A percentile compares a stretch with the other conserved stretches of the same genome.
These are phyloP conservation scores for Orchesella flavescens DNA, from an alignment of 2,888 invertebrate species.

Conservation along the genomic window DNA sequence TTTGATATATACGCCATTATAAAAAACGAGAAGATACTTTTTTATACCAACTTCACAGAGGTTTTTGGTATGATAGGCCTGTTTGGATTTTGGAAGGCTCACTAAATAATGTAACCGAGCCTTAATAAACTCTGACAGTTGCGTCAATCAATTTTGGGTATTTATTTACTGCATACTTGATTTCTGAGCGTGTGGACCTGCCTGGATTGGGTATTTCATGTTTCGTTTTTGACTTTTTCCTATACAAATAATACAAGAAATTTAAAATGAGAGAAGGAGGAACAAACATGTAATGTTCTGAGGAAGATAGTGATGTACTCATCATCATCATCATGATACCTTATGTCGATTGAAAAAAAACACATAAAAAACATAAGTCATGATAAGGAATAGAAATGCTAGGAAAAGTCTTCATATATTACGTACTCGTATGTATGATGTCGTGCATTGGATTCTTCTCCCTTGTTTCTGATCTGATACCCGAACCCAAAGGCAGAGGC, in stretches of 20 bases:
- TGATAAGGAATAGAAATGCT: not conserved
- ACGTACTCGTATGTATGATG: too few relatives aligned
- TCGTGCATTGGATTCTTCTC: too few relatives aligned
- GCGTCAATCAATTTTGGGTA: conserved; percentile 50
- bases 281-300: not conserved
- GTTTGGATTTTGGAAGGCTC: conserved; percentile 6
- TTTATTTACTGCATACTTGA: not conserved
- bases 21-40: not conserved
- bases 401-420: not conserved
- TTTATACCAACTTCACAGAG: not conserved
- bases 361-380: not conserved
- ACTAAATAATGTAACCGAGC: conserved; percentile 27
- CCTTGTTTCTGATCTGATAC: too few relatives aligned
- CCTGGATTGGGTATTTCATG: not conserved
- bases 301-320: not conserved
- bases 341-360: not conserved
- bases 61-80: not conserved
- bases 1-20: conserved; percentile 25
- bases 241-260: too few relatives aligned
- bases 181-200: not conserved
- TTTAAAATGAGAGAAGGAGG: conserved; percentile 13
- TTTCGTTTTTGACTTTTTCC: not conserved
- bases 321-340: not conserved
- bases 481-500: not conserved
- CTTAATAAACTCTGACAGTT: conserved; percentile 58